Conservation (phyloP, 2,797 vertebrate genomes). For the Phataginus tetradactyla region DNA sequence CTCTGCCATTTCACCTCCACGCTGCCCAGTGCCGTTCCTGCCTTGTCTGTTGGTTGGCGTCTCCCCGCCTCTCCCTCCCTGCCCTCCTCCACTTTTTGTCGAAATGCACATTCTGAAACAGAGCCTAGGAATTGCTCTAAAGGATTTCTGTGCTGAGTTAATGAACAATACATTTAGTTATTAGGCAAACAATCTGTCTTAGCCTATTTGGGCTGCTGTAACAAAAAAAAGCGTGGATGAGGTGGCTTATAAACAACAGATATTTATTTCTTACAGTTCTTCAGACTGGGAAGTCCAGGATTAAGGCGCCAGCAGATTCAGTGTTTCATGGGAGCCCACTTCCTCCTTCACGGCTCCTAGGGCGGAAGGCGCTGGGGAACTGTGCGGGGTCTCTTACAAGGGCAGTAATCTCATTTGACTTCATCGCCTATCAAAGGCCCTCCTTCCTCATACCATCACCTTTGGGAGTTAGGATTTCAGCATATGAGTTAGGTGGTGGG, state of each 20-base stretch:
- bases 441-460: neutral
- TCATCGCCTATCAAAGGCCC: neutral
- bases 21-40: neutral
- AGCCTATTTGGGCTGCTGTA: neutral
- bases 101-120: neutral
- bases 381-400: neutral
- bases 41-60: neutral
- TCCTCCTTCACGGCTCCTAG: neutral
- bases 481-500: neutral
- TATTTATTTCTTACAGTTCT: neutral
- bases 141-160: constrained; percentile 65
- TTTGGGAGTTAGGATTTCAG: neutral
- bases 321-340: neutral
- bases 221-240: neutral
- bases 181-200: constrained; percentile 35
- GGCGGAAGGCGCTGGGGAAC: neutral
- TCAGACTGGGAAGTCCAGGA: neutral
- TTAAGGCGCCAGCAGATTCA: neutral
- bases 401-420: neutral
- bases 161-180: constrained; percentile 73
- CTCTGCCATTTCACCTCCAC: neutral
- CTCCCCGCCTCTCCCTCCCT: neutral
- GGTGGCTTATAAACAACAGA: neutral
- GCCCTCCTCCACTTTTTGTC: neutral
- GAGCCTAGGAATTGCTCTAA: constrained; percentile 39